Evolutionary conservation across 2,888 invertebrate species (phyloP), one percentile per base, ranked within the genome.

Genomic region (Tenthredo mesomela): DNA sequence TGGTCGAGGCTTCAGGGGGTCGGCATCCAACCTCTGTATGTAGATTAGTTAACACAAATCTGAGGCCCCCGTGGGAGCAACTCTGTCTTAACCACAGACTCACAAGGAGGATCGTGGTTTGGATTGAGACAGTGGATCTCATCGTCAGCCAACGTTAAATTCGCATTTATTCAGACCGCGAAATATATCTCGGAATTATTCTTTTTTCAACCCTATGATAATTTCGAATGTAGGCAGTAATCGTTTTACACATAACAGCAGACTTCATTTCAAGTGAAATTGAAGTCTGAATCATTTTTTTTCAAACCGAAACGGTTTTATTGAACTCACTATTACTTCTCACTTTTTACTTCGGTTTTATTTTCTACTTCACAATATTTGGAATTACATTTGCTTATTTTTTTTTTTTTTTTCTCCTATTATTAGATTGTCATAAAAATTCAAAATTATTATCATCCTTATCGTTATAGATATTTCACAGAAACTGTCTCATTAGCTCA

Each of bases 1-100:
- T 82, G 67, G 37, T 83, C 50, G 67, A 67, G 75, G 65, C 78
- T 86, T 67, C 85, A 85, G 86, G 84, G 47, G 71, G 71, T 50
- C 43, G n/a, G n/a, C 65, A 29, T 37, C 67, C 70, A 25, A 47
- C n/a, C 84, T 77, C 43, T 84, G 47, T 65, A 84, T 84, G 78
- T 47, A 67, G 78, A 84, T 84, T 84, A 78, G 84, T 84, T 77
- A 80, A 80, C 78, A 78, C 84, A 80, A 84, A 84, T 84, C 84
- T 84, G 47, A 25, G 84, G 61, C 84, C 21, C 84, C 61, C 84
- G 50, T 43, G 84, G 78, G 75, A 77, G 67, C 61, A 50, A 80
- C 80, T 80, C 21, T 40, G 58, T 61, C 78, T 67, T 80, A 80
- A 61, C 61, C 80, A 61, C 80, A 80, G 58, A 50, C 80, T 58